phyloP scores from a whole-genome alignment of 2,888 invertebrate genomes.

The Spilosoma lubricipeda region DNA sequence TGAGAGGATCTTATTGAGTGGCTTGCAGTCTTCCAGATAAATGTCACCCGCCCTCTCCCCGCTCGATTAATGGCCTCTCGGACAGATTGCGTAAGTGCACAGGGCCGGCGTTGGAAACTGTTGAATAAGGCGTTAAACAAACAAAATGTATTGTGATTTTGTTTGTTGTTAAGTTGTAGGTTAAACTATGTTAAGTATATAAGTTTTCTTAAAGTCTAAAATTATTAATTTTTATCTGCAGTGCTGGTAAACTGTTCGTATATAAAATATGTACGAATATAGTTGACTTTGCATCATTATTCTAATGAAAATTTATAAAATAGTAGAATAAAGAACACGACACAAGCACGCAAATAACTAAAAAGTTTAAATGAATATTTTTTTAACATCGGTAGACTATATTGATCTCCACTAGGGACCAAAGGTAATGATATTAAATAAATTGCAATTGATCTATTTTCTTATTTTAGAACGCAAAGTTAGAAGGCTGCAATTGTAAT shows the following conservation, averaged over 20 bases:
- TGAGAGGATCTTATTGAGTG: slow-evolving; percentile 44
- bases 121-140: background rate
- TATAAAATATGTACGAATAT: too few species aligned
- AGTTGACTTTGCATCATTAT: too few species aligned
- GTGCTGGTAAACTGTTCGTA: background rate
- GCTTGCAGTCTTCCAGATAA: slow-evolving; percentile 57
- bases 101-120: slow-evolving; percentile 43
- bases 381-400: background rate
- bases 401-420: background rate
- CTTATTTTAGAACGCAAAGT: background rate
- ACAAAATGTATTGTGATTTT: background rate
- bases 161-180: background rate
- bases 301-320: background rate
- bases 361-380: too few species aligned
- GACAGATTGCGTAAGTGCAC: slow-evolving; percentile 63
- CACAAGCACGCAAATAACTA: too few species aligned
- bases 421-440: background rate
- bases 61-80: slow-evolving; percentile 74
- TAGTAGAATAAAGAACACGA: too few species aligned
- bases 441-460: background rate
- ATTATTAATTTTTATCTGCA: background rate
- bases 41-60: slow-evolving; percentile 58
- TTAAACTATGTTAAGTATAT: background rate
- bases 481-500: background rate
- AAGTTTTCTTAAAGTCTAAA: background rate